These are phyloP conservation scores for Caradrina kadenii DNA, from an alignment of 2,888 invertebrate species.

Conservation along the genomic window DNA sequence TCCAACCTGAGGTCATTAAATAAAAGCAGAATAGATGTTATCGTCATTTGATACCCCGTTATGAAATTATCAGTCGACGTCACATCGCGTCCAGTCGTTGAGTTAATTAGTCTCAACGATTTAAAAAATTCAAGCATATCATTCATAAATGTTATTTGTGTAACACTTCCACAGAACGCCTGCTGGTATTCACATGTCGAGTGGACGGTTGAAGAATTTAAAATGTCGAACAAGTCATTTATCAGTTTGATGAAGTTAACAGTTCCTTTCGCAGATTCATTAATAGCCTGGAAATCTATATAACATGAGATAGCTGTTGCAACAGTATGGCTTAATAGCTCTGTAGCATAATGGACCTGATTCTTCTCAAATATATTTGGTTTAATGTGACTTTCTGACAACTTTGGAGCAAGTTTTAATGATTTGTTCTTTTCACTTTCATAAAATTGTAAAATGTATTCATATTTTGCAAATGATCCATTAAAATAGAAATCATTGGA, in stretches of 20 bases:
- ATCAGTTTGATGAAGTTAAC: constrained; percentile 54
- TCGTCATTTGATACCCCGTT: constrained; percentile 49
- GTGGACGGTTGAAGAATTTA: constrained; percentile 46
- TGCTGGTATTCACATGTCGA: constrained; percentile 51
- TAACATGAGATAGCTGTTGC: constrained; percentile 63
- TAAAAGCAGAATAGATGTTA: constrained; percentile 52
- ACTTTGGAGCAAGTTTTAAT: constrained; percentile 63
- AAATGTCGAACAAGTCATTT: constrained; percentile 54
- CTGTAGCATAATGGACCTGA: constrained; percentile 63
- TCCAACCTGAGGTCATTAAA: constrained; percentile 52
- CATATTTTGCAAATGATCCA: constrained; percentile 63
- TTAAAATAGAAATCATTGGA: constrained; percentile 66
- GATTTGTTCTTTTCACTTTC: constrained; percentile 60
- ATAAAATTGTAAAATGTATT: constrained; percentile 65
- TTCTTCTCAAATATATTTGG: constrained; percentile 64
- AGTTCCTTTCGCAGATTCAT: constrained; percentile 47
- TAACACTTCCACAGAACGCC: constrained; percentile 45
- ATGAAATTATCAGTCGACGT: constrained; percentile 43
- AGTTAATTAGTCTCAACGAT: constrained; percentile 41
- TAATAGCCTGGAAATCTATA: constrained; percentile 50
- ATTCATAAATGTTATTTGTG: constrained; percentile 46
- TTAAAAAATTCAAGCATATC: constrained; percentile 51
- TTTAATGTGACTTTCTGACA: constrained; percentile 66
- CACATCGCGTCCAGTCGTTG: constrained; percentile 45
- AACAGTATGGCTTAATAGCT: constrained; percentile 68